Evolutionary conservation across 2,888 invertebrate genomes (phyloP).

Genomic region (Hyles lineata): DNA sequence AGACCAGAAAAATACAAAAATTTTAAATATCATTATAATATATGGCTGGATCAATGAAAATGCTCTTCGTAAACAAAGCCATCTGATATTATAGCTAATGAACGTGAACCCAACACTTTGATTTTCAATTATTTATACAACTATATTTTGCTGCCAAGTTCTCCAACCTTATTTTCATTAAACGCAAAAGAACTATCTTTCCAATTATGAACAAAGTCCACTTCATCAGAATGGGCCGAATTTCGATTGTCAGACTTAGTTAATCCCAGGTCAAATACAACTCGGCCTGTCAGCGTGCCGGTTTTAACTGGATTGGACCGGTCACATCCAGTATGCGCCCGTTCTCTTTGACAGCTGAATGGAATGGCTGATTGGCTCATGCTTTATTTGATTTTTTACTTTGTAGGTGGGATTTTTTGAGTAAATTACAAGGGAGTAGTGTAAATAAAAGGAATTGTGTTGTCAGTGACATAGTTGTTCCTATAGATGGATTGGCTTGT

Average conservation of each 20-base stretch:
- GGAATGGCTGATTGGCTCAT: constrained; percentile 45
- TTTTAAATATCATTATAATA: no score
- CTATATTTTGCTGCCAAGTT: no score
- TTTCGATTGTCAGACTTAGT: constrained; percentile 30
- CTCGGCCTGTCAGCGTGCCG: constrained; percentile 41
- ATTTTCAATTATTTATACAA: no score
- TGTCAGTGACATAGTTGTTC: neutral
- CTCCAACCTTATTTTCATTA: no score
- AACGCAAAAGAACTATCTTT: neutral
- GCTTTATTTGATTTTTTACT: constrained; percentile 31
- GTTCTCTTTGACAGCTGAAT: constrained; percentile 52
- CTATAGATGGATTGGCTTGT: no score
- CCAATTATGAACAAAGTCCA: neutral
- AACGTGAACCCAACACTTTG: no score
- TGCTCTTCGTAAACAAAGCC: no score
- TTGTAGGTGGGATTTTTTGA: neutral
- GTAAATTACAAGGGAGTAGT: constrained; percentile 8
- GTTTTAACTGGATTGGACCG: constrained; percentile 57
- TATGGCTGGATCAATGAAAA: no score
- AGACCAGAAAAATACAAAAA: no score
- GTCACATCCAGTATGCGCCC: constrained; percentile 52
- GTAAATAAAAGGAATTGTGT: neutral
- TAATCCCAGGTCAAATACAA: constrained; percentile 29
- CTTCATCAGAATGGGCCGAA: neutral
- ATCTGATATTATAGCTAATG: no score